phyloP scores from a whole-genome alignment of 2,113 vertebrate species.

The Pygoscelis antarcticus region DNA sequence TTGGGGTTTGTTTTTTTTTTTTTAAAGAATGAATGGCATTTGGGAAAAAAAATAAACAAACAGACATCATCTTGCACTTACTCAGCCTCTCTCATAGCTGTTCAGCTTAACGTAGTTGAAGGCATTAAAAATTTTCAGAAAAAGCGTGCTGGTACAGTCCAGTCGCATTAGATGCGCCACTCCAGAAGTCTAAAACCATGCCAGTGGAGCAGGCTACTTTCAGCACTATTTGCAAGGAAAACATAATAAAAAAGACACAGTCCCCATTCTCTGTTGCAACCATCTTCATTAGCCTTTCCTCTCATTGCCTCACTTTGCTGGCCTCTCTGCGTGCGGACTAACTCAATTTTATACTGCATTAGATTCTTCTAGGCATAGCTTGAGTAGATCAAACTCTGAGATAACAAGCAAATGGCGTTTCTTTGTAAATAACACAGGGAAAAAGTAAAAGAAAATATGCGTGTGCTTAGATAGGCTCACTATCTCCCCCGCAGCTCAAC shows the following conservation, averaged over 20 bases:
- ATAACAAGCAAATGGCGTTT: background rate
- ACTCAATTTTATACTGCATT: background rate
- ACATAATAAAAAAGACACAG: background rate
- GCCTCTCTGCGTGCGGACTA: background rate
- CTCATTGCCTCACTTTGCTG: background rate
- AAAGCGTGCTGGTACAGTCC: background rate
- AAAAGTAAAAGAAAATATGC: background rate
- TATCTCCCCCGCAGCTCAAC: background rate
- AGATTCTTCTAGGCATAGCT: background rate
- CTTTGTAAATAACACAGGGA: background rate
- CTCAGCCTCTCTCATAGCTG: background rate
- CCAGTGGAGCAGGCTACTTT: background rate
- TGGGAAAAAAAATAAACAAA: background rate
- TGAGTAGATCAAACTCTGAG: background rate
- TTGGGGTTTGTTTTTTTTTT: background rate
- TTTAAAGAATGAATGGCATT: background rate
- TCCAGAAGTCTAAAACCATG: background rate
- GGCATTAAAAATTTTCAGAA: background rate
- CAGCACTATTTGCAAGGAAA: background rate
- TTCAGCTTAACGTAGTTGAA: background rate
- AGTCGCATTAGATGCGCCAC: rapidly evolving
- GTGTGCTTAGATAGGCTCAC: background rate
- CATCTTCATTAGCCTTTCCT: background rate
- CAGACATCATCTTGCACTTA: background rate
- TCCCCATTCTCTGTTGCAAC: background rate